Evolutionary conservation across 2,113 vertebrate genomes (phyloP).

Genomic region (Grammomys dolichurus): DNA sequence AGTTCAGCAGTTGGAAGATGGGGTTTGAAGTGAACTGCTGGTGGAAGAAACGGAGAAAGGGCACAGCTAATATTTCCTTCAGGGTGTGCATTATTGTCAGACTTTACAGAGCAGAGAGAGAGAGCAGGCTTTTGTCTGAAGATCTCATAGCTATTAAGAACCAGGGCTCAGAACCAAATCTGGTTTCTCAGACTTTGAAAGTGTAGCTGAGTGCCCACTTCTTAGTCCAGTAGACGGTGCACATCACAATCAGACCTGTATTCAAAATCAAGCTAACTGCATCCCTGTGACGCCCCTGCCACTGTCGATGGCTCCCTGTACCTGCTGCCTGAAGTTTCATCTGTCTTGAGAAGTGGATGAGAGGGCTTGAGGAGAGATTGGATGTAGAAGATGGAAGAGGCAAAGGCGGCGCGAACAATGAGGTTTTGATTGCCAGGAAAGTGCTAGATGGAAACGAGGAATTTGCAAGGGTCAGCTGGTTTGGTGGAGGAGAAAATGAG

Average conservation of each 20-base stretch:
- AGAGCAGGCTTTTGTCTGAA: neutral
- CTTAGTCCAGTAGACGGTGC: neutral
- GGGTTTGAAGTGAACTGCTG: neutral
- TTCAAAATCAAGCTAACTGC: neutral
- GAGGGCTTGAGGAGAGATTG: neutral
- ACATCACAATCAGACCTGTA: neutral
- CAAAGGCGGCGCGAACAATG: slow-evolving; percentile 30
- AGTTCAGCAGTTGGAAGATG: neutral
- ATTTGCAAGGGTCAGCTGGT: slow-evolving; percentile 46
- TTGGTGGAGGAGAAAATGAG: slow-evolving; percentile 52
- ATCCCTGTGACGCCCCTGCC: neutral
- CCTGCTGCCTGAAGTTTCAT: neutral
- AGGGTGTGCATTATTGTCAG: neutral
- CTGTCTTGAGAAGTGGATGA: slow-evolving; percentile 4
- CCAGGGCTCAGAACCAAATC: neutral
- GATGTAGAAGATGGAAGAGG: slow-evolving; percentile 23
- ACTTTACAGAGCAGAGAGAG: neutral
- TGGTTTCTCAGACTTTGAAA: slow-evolving; percentile 50
- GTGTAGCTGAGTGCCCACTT: neutral
- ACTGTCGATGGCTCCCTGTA: neutral
- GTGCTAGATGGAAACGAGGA: slow-evolving; percentile 2
- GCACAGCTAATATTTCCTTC: neutral
- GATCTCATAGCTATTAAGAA: neutral
- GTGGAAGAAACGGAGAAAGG: neutral
- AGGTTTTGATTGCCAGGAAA: slow-evolving; percentile 20